Evolutionary conservation across 2,888 invertebrate species (phyloP).

Genomic region (Sminthurides aquaticus): DNA sequence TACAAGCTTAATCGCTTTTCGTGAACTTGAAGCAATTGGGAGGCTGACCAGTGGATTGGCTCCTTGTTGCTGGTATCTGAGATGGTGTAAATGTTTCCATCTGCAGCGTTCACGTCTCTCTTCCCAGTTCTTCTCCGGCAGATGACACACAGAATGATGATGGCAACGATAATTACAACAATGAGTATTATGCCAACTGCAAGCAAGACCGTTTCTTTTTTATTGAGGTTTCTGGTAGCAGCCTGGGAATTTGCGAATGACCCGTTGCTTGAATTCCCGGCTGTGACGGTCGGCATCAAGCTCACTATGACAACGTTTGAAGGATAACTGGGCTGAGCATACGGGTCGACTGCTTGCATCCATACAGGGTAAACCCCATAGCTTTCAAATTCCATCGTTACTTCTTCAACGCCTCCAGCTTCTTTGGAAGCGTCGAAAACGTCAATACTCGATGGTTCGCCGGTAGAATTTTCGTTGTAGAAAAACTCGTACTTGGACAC

Average conservation of each 20-base stretch:
- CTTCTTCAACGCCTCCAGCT: conserved; percentile 28
- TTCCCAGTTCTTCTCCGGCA: conserved; percentile 46
- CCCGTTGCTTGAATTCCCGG: conserved; percentile 1
- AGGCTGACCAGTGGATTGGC: conserved; percentile 49
- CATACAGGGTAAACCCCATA: conserved; percentile 31
- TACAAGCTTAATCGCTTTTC: conserved; percentile 54
- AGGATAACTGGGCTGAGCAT: conserved; percentile 23
- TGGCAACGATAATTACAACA: conserved; percentile 49
- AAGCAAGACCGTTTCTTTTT: not conserved
- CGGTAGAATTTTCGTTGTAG: conserved; percentile 16
- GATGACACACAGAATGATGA: conserved; percentile 50
- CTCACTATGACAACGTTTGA: conserved; percentile 27
- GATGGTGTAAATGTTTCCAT: conserved; percentile 42
- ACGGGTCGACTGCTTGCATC: conserved; percentile 31
- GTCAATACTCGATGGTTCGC: not conserved
- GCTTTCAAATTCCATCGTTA: conserved; percentile 32
- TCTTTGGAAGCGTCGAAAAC: not conserved
- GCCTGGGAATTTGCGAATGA: not conserved
- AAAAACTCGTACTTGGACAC: conserved; percentile 29
- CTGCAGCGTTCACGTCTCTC: conserved; percentile 39
- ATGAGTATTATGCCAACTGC: conserved; percentile 50
- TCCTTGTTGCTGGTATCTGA: conserved; percentile 34
- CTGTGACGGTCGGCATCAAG: not conserved
- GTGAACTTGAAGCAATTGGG: conserved; percentile 55
- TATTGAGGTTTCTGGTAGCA: not conserved